Evolutionary conservation across 1,140 invertebrate genomes (phyloP).

Genomic region (Drosophila mojavensis): DNA sequence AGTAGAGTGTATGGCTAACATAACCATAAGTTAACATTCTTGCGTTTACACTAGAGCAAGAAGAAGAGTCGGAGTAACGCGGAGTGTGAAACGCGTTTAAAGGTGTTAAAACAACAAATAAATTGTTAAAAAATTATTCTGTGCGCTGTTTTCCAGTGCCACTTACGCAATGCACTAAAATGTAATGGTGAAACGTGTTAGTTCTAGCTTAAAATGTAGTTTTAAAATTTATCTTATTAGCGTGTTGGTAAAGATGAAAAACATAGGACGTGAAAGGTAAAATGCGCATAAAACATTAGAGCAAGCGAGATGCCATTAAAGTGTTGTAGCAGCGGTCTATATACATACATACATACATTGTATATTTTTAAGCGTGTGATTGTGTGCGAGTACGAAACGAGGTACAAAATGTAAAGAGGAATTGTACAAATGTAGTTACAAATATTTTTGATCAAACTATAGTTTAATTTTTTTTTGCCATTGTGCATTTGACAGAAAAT

Average conservation of each 20-base stretch:
- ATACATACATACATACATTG: conserved; percentile 63
- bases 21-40: conserved; percentile 29
- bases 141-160: conserved; percentile 43
- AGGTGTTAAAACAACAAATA: conserved; percentile 57
- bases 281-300: conserved; percentile 57
- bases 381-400: conserved; percentile 55
- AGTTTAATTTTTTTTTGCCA: conserved; percentile 24
- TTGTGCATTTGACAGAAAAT: neutral
- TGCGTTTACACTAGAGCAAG: conserved; percentile 32
- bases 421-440: conserved; percentile 56
- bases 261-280: conserved; percentile 72
- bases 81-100: conserved; percentile 47
- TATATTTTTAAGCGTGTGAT: conserved; percentile 50
- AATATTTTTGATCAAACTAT: conserved; percentile 32
- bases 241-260: conserved; percentile 74
- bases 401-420: conserved; percentile 53
- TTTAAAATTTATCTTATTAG: conserved; percentile 71
- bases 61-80: conserved; percentile 50
- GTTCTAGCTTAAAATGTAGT: conserved; percentile 55
- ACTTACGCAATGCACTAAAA: conserved; percentile 58
- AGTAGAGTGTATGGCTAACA: conserved; percentile 13
- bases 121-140: conserved; percentile 50
- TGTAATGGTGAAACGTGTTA: conserved; percentile 67
- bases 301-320: conserved; percentile 69
- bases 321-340: conserved; percentile 71